Percentiles rank a stretch among this genome's conserved stretches.
phyloP scores from a whole-genome alignment of 2,113 vertebrate genomes.

The Cynoglossus semilaevis region DNA sequence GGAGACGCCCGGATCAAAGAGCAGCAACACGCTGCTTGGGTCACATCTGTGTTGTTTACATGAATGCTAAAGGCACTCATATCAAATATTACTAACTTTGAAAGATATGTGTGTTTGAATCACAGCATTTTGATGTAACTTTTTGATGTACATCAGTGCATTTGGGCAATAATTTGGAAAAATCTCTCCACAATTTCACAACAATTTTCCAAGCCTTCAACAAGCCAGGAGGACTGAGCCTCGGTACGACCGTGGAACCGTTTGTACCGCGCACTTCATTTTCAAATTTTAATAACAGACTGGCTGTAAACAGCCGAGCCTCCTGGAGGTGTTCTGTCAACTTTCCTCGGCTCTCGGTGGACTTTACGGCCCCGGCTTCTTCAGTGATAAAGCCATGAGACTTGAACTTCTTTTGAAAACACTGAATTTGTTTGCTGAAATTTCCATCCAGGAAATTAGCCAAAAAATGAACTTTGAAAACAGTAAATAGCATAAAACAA shows the following conservation, averaged over 20 bases:
- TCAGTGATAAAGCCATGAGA: background rate
- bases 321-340: conserved; percentile 53
- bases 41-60: conserved; percentile 83
- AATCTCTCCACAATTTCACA: conserved; percentile 73
- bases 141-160: conserved; percentile 79
- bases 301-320: conserved; percentile 34
- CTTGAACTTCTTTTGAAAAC: too few species aligned
- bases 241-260: conserved; percentile 39
- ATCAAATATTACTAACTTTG: conserved; percentile 79
- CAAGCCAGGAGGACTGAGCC: conserved; percentile 60
- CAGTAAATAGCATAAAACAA: too few species aligned
- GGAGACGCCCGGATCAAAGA: conserved; percentile 76
- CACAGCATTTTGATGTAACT: conserved; percentile 78
- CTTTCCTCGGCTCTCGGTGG: conserved; percentile 23
- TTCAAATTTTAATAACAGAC: conserved; percentile 31
- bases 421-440: too few species aligned
- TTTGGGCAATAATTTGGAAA: conserved; percentile 69
- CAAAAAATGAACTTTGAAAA: too few species aligned
- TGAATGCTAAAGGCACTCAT: conserved; percentile 79
- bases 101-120: conserved; percentile 79
- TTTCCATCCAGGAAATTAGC: too few species aligned
- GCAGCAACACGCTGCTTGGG: conserved; percentile 68
- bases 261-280: conserved; percentile 34
- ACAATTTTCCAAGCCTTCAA: conserved; percentile 72
- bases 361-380: conserved; percentile 25